Conservation (phyloP, 2,797 vertebrate species). For the Catharus ustulatus region DNA sequence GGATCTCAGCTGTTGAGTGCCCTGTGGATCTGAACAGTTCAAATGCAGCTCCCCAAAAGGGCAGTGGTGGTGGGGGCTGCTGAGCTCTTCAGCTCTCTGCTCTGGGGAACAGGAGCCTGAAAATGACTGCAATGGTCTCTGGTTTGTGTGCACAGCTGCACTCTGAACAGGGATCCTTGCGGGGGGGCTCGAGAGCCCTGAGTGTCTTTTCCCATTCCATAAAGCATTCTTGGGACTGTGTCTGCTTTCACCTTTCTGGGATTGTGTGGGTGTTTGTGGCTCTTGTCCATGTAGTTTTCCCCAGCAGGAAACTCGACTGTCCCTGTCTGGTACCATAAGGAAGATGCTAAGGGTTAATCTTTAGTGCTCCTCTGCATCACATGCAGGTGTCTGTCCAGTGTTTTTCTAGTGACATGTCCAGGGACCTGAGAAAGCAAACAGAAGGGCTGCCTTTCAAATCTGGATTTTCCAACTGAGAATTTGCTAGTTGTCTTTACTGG, state of each 20-base stretch:
- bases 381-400: neutral
- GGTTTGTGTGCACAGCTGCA: neutral
- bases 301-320: neutral
- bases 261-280: neutral
- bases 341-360: neutral
- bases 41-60: neutral
- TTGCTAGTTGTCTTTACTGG: neutral
- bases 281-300: neutral
- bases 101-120: fast-evolving
- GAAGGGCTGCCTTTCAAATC: neutral
- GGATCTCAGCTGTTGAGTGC: neutral
- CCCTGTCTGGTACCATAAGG: neutral
- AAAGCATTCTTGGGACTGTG: neutral
- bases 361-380: neutral
- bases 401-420: neutral
- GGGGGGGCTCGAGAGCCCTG: neutral
- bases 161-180: neutral
- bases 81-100: neutral
- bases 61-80: neutral
- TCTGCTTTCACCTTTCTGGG: neutral
- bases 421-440: neutral
- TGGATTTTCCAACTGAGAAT: neutral
- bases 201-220: neutral
- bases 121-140: neutral
- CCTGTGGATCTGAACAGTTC: neutral